Conservation (phyloP, 2,113 vertebrate species). For the Lophura nycthemera region DNA sequence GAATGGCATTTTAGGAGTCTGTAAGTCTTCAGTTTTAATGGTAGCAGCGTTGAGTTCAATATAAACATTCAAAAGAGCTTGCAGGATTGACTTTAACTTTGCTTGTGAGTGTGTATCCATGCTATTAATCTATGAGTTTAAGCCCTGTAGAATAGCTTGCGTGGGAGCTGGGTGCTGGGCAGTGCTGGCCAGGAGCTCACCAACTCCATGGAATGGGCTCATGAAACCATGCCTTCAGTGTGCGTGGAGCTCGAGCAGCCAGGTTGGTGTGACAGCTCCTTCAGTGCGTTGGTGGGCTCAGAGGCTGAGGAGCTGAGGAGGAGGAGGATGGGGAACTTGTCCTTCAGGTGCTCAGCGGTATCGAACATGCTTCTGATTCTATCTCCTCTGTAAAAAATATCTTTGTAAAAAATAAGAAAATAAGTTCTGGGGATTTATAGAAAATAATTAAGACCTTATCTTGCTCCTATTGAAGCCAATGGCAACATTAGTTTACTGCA, state of each 20-base stretch:
- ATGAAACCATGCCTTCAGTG: accelerated
- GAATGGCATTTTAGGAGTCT: constrained; percentile 1
- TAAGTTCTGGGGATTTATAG: not conserved
- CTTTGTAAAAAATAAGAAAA: not conserved
- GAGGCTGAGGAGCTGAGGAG: not conserved
- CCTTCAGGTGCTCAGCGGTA: not conserved
- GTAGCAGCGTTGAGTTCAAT: not conserved
- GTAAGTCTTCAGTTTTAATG: not conserved
- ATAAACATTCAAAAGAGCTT: not conserved
- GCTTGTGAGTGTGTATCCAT: not conserved
- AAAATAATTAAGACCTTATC: not conserved
- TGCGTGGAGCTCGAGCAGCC: not conserved
- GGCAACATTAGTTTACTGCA: not conserved
- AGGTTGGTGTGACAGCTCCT: not conserved
- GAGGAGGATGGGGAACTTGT: not conserved
- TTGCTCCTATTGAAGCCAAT: not conserved
- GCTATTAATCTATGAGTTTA: not conserved
- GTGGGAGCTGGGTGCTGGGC: not conserved
- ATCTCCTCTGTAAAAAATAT: not conserved
- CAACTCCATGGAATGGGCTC: accelerated
- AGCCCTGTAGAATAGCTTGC: not conserved
- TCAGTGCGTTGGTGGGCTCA: not conserved
- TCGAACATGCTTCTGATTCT: not conserved
- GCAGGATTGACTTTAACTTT: not conserved
- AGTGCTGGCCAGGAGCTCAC: not conserved